These are phyloP conservation scores for Sinelater perroti DNA, from an alignment of 2,888 invertebrate genomes.

Conservation along the genomic window DNA sequence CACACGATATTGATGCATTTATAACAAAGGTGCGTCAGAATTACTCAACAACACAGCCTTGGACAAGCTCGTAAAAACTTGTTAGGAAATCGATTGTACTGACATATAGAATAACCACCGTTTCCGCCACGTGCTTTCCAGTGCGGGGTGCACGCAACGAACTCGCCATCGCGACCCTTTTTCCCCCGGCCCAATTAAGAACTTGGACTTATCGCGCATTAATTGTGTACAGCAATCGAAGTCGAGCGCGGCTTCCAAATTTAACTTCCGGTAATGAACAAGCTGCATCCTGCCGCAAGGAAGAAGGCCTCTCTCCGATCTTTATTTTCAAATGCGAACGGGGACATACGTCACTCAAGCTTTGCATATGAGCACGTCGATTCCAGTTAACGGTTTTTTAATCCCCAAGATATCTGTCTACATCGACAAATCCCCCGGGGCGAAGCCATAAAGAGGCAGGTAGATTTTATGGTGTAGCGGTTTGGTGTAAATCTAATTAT, in stretches of 20 bases:
- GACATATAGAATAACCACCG: conserved; percentile 24
- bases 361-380: too few species aligned
- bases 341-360: too few species aligned
- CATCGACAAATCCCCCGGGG: too few species aligned
- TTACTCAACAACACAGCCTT: conserved; percentile 35
- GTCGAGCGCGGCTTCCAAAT: neutral
- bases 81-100: conserved; percentile 37
- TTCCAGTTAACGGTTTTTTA: too few species aligned
- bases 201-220: neutral
- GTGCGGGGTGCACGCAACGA: conserved; percentile 6
- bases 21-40: conserved; percentile 18
- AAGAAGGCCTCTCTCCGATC: neutral
- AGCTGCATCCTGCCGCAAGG: conserved; percentile 6
- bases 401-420: too few species aligned
- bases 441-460: too few species aligned
- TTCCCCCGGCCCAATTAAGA: neutral
- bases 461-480: too few species aligned
- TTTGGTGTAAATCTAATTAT: too few species aligned
- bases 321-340: too few species aligned
- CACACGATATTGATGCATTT: conserved; percentile 16
- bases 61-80: conserved; percentile 33
- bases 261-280: neutral
- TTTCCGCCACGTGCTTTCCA: conserved; percentile 30
- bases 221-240: neutral
- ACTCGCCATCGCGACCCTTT: neutral